phyloP scores from a whole-genome alignment of 2,888 invertebrate genomes.

The Agriotes lineatus region DNA sequence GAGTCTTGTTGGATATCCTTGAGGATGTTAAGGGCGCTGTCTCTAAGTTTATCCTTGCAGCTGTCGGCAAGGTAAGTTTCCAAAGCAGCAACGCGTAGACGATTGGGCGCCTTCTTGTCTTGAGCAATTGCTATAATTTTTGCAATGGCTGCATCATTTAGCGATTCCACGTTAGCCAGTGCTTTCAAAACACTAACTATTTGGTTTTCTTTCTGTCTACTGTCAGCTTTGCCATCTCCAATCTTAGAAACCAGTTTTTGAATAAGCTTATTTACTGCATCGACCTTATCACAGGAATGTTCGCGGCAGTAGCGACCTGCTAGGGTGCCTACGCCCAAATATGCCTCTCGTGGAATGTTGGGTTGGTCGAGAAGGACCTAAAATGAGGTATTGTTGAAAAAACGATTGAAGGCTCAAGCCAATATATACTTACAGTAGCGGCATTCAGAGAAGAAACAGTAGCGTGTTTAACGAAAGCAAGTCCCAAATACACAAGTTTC shows the following conservation, averaged over 20 bases:
- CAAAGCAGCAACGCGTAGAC: constrained; percentile 83
- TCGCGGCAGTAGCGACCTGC: constrained; percentile 78
- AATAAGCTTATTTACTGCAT: constrained; percentile 74
- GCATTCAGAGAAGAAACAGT: constrained; percentile 75
- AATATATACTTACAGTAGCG: constrained; percentile 69
- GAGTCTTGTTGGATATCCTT: constrained; percentile 83
- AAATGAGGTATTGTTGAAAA: not conserved
- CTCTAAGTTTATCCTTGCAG: constrained; percentile 69
- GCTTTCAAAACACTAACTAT: constrained; percentile 83
- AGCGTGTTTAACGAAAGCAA: constrained; percentile 77
- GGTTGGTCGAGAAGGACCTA: constrained; percentile 73
- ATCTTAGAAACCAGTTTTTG: constrained; percentile 76
- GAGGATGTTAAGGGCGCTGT: constrained; percentile 73
- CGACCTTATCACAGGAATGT: constrained; percentile 73
- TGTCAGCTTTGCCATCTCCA: constrained; percentile 75
- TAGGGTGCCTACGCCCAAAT: constrained; percentile 80
- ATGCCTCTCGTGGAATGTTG: constrained; percentile 76
- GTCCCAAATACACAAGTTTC: constrained; percentile 74
- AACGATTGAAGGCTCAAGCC: too few species aligned
- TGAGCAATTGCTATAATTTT: constrained; percentile 74
- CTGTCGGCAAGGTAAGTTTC: constrained; percentile 81
- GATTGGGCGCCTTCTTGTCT: constrained; percentile 72
- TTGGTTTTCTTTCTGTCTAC: constrained; percentile 76
- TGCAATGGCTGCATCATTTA: constrained; percentile 73
- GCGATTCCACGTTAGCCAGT: constrained; percentile 80